phyloP scores from a whole-genome alignment of 2,797 vertebrate genomes.

The Enteromius treurensis region DNA sequence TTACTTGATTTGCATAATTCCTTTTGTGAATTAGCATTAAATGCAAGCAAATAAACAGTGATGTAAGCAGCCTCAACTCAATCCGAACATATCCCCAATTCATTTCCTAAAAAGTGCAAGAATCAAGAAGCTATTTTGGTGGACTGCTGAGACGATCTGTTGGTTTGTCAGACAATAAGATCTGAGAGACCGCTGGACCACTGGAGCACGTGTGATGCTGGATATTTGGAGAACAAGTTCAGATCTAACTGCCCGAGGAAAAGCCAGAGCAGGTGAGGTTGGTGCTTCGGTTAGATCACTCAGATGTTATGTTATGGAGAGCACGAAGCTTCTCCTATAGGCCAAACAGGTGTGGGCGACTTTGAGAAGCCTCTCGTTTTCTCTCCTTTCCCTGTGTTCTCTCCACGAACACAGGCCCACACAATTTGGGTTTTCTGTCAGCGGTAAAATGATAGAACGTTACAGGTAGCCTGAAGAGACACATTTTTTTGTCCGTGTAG shows the following conservation, averaged over 20 bases:
- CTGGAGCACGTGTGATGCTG: slow-evolving; percentile 11
- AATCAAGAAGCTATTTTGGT: slow-evolving; percentile 31
- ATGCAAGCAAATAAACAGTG: not conserved
- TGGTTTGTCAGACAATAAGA: slow-evolving; percentile 11
- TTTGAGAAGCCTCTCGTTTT: slow-evolving; percentile 67
- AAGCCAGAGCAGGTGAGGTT: slow-evolving; percentile 10
- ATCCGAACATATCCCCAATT: not conserved
- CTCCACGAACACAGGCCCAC: slow-evolving; percentile 14
- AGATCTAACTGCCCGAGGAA: slow-evolving; percentile 20
- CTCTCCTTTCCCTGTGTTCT: slow-evolving; percentile 48
- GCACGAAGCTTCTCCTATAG: slow-evolving; percentile 67
- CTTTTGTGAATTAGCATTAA: not conserved
- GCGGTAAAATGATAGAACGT: slow-evolving; percentile 50
- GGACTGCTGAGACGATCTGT: slow-evolving; percentile 5
- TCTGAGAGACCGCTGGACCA: not conserved
- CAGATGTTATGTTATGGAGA: slow-evolving; percentile 59
- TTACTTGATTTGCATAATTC: not conserved
- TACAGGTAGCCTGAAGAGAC: slow-evolving; percentile 50
- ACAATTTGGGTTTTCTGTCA: slow-evolving; percentile 52
- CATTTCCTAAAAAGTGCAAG: not conserved
- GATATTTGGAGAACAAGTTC: slow-evolving; percentile 38
- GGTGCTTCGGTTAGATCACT: slow-evolving; percentile 44
- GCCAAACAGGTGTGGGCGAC: slow-evolving; percentile 69
- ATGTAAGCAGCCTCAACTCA: not conserved
- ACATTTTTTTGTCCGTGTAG: slow-evolving; percentile 46